Base-by-base conservation (phyloP, 2,113 vertebrate species). In the Varanus salvator region DNA sequence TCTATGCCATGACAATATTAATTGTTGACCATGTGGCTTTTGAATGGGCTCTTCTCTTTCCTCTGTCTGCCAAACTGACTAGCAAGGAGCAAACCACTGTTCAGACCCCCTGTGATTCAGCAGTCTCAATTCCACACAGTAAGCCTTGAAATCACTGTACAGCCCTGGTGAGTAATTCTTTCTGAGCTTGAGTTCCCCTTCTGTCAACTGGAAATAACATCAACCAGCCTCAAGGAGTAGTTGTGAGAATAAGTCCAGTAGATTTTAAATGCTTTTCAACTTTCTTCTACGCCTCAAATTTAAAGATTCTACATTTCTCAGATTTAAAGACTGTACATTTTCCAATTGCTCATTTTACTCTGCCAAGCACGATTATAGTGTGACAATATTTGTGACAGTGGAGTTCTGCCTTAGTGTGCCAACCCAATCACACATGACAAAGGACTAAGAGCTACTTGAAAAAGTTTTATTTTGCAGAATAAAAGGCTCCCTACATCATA, bases 61-160 rank as follows among this genome's bases (percentile, higher is more conserved):
- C 85, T 69, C n/a, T 89, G 89, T 87, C 48, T 15, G 87, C 23
- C 34, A 80, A 94, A 12, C n/a, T 91, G 50, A 84, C 85, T 34
- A 54, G 6, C 83, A 66, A 11, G 54, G 75, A 74, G 84, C 72
- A 44, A 44, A 44, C 38, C 38, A 44, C 38, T 44, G 38, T 44
- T 44, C 29, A 69, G n/a, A 71, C 17, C 50, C 27, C 25, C 14
- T 54, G n/a, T 29, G 25, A 12, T 86, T 64, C n/a, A 52, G 44
- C 68, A n/a, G 29, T 52, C 48, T 68, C 9, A 27, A 52, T 31
- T 87, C 27, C 44, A 78, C 25, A 78, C 0, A 14, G 21, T 17
- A 60, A n/a, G 29, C 44, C 64, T 38, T 8, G 4, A 27, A n/a
- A 29, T 14, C 57, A 78, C 50, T 44, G 29, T 48, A 38, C 23